Evolutionary conservation across 1,140 invertebrate genomes (phyloP), one percentile per base, ranked within the genome.

Genomic region (Agraylea sexmaculata): DNA sequence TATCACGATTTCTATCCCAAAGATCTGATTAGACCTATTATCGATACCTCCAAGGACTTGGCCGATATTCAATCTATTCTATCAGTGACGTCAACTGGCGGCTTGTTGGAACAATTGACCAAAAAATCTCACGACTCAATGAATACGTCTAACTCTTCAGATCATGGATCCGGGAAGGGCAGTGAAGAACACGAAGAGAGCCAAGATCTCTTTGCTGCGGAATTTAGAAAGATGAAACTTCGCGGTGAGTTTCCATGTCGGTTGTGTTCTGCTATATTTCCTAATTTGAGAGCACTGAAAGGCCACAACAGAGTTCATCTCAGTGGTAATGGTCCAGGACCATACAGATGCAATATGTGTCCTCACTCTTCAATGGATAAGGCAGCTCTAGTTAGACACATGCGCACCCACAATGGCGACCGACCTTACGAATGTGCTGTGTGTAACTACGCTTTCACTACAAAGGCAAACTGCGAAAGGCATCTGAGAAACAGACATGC

Each of bases 371-470:
- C 86, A 43, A 74, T 82, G 21, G 92, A 95, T 51, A 93, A 95
- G 57, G 83, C 84, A 7, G 88, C 88, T 1, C 57, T 96, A 2
- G 77, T 87, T 2, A 78, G 87, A 19, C 84, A 96, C 58, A 80
- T 96, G 75, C 71, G 90, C 46, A 85, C 83, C 2, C 92, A 96
- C 62, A 95, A 93, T 54, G 91, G 91, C 0, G 90, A 95, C 52
- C 71, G 90, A 3, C 92, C 92, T 0, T 97, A 89, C 54, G 87
- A 94, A 55, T 96, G 93, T 54, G 76, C 79, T 1, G 73, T 94
- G 2, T 97, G 93, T 60, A 87, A 89, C 51, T 94, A 88, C 51
- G 88, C 90, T 1, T 97, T 96, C 59, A 96, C 92, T 1, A 97
- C 92, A 0, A 95, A 96, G 62, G 77, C 85, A 0, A 90, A 90